Conservation (phyloP, 2,888 invertebrate genomes). For the Caenorhabditis doughertyi region DNA sequence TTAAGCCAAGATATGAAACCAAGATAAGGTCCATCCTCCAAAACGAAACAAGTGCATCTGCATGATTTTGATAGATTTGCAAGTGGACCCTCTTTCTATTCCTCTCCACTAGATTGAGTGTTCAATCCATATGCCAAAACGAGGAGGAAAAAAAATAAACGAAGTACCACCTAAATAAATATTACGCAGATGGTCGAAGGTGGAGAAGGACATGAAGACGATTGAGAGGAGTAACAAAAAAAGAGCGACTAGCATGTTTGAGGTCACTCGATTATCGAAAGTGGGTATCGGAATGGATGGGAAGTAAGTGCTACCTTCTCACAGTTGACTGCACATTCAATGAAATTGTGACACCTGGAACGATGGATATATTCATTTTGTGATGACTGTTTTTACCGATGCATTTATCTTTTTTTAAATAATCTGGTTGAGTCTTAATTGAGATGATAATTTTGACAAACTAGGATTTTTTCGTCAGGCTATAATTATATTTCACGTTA, state of each 20-base stretch:
- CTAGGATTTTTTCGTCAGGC: no score
- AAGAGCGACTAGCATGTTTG: slow-evolving; percentile 51
- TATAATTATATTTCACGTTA: no score
- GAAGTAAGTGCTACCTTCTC: slow-evolving; percentile 53
- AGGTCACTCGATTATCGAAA: slow-evolving; percentile 63
- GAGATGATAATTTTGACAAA: no score
- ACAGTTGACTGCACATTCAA: slow-evolving; percentile 50
- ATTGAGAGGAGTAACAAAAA: slow-evolving; percentile 13
- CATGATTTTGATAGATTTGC: slow-evolving; percentile 33
- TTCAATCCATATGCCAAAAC: slow-evolving; percentile 18
- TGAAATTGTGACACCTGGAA: slow-evolving; percentile 58
- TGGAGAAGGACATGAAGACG: slow-evolving; percentile 36
- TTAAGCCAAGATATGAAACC: slow-evolving; percentile 46
- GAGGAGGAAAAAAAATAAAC: slow-evolving; percentile 12
- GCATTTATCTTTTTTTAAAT: slow-evolving; percentile 3
- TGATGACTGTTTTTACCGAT: slow-evolving; percentile 7
- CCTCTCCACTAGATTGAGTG: slow-evolving; percentile 37
- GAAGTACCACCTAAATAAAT: slow-evolving; percentile 60
- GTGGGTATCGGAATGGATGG: slow-evolving; percentile 60
- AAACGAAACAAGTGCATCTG: slow-evolving; percentile 53
- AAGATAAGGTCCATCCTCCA: slow-evolving; percentile 32
- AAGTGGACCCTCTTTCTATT: slow-evolving; percentile 34
- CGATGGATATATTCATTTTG: slow-evolving; percentile 31
- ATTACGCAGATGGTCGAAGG: slow-evolving; percentile 61
- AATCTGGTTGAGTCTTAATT: not conserved